phyloP scores from a whole-genome alignment of 2,113 vertebrate species.

The Stictonetta naevosa region DNA sequence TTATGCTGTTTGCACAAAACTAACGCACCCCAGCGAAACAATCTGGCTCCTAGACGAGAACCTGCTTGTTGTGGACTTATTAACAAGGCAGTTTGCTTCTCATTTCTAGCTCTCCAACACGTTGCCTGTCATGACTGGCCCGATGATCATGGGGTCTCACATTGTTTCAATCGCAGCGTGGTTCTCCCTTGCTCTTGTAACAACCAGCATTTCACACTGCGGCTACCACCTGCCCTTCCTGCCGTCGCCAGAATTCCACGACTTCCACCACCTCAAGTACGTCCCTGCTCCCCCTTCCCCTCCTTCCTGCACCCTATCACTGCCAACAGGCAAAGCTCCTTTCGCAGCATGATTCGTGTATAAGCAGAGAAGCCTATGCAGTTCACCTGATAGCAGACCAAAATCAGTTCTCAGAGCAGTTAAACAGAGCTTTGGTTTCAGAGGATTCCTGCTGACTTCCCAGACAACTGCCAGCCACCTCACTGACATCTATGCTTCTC shows the following conservation, averaged over 20 bases:
- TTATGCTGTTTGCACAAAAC: background rate
- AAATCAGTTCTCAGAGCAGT: background rate
- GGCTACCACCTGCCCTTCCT: conserved; percentile 95
- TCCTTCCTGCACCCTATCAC: background rate
- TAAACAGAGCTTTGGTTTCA: background rate
- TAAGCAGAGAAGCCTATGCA: background rate
- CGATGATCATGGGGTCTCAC: conserved; percentile 86
- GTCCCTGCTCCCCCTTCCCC: background rate
- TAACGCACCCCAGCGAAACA: background rate
- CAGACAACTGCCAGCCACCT: background rate
- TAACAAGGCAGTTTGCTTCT: background rate
- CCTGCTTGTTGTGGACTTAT: background rate
- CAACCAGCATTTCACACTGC: conserved; percentile 89
- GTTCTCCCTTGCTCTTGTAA: conserved; percentile 84
- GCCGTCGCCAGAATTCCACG: conserved; percentile 93
- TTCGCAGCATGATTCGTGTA: rapidly evolving
- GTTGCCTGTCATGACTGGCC: conserved; percentile 83
- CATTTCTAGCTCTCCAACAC: conserved; percentile 85
- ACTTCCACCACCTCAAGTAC: conserved; percentile 96
- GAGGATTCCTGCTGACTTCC: background rate
- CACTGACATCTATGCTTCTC: background rate
- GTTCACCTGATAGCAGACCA: background rate
- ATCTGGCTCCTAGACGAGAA: background rate
- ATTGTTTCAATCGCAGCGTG: conserved; percentile 82
- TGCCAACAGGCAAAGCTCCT: background rate